These are phyloP conservation scores for Poecile montanus DNA, from an alignment of 2,797 vertebrate species.

Conservation along the genomic window DNA sequence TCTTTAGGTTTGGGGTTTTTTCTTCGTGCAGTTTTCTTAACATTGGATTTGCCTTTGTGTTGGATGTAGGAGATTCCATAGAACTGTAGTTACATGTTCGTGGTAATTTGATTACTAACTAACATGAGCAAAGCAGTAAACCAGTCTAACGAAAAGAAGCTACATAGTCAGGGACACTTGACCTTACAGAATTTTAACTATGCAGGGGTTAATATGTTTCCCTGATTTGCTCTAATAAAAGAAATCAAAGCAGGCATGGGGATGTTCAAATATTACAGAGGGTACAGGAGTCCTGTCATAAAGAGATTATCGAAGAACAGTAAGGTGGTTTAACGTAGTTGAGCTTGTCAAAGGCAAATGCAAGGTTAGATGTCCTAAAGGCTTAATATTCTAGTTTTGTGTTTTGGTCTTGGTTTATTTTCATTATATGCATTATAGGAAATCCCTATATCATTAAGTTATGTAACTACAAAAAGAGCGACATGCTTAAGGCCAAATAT, in stretches of 20 bases:
- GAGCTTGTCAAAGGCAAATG: background rate
- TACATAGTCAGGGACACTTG: background rate
- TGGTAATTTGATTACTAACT: background rate
- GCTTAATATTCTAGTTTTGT: background rate
- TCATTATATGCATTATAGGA: background rate
- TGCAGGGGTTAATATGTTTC: slow-evolving; percentile 23
- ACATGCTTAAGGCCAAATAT: background rate
- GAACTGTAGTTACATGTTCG: background rate
- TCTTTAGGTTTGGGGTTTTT: background rate
- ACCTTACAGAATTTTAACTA: slow-evolving; percentile 13
- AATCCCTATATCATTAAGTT: background rate
- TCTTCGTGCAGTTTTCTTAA: background rate
- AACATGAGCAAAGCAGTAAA: background rate
- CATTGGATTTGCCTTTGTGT: background rate
- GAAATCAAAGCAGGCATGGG: background rate
- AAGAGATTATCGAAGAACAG: background rate
- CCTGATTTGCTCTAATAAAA: slow-evolving; percentile 6
- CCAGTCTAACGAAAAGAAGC: background rate
- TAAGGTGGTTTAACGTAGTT: background rate
- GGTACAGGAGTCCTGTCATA: background rate
- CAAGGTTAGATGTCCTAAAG: background rate
- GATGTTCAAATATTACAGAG: background rate
- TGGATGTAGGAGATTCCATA: background rate
- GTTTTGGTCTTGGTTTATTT: background rate
- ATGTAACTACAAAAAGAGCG: background rate